phyloP scores from a whole-genome alignment of 2,113 vertebrate genomes.

The Ciconia boyciana region DNA sequence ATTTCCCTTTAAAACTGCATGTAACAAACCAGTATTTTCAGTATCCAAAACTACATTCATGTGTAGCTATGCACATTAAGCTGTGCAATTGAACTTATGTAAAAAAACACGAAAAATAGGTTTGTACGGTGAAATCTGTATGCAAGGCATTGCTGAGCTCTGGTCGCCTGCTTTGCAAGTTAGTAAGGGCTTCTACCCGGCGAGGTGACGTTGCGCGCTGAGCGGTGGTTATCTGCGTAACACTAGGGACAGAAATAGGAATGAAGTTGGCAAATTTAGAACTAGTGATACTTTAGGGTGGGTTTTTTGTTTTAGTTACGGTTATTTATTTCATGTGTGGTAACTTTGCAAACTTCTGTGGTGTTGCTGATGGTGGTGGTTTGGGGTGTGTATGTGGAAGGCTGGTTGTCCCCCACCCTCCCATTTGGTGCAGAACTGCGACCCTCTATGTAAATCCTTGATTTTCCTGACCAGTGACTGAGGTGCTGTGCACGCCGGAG shows the following conservation, averaged over 20 bases:
- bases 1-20: neutral
- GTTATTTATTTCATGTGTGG: neutral
- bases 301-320: neutral
- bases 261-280: neutral
- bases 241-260: neutral
- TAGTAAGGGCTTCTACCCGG: neutral
- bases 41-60: fast-evolving
- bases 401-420: neutral
- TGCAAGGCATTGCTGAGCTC: neutral
- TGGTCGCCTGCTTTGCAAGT: neutral
- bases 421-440: neutral
- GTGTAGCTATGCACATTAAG: neutral
- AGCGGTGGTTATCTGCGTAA: neutral
- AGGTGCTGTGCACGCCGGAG: fast-evolving
- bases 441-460: neutral
- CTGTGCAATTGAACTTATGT: neutral
- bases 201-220: fast-evolving
- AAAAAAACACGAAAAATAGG: neutral
- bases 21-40: neutral
- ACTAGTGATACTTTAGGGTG: neutral
- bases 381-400: neutral
- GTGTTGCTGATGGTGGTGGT: neutral
- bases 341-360: neutral
- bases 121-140: neutral
- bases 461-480: neutral